Evolutionary conservation across 92 coral and sea anemone genomes (phyloP).

Genomic region (Zoanthus gigantus): DNA sequence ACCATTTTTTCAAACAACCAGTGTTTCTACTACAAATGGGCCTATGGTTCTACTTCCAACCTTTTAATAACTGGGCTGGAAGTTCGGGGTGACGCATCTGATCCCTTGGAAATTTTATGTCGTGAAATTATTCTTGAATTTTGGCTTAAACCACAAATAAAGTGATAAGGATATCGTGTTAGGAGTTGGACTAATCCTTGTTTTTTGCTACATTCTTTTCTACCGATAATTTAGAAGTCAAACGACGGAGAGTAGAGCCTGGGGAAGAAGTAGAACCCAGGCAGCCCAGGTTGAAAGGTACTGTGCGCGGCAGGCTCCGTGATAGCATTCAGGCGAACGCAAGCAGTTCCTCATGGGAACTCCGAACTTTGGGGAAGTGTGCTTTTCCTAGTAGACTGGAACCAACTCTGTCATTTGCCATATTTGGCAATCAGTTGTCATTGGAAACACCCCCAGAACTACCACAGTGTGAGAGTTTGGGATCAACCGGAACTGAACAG

Average conservation of each 20-base stretch:
- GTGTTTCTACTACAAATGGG: too few relatives aligned
- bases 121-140: too few relatives aligned
- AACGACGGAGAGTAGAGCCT: conserved; percentile 58
- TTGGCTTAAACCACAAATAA: too few relatives aligned
- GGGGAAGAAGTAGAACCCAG: conserved; percentile 47
- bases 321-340: conserved; percentile 71
- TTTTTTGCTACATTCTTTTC: not conserved
- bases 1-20: too few relatives aligned
- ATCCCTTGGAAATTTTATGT: too few relatives aligned
- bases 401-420: conserved; percentile 76
- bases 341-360: conserved; percentile 52
- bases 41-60: too few relatives aligned
- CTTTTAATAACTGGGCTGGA: too few relatives aligned
- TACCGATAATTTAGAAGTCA: conserved; percentile 13
- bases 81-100: too few relatives aligned
- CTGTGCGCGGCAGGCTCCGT: conserved; percentile 76
- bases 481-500: not conserved
- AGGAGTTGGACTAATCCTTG: not conserved
- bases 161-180: too few relatives aligned
- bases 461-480: not conserved
- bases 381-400: conserved; percentile 82
- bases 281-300: conserved; percentile 71
- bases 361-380: conserved; percentile 62
- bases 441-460: conserved; percentile 71
- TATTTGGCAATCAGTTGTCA: conserved; percentile 84